A percentile compares a stretch with the other conserved stretches of the same genome.
Conservation (phyloP, 2,797 vertebrate species). For the Protosalanx chinensis region DNA sequence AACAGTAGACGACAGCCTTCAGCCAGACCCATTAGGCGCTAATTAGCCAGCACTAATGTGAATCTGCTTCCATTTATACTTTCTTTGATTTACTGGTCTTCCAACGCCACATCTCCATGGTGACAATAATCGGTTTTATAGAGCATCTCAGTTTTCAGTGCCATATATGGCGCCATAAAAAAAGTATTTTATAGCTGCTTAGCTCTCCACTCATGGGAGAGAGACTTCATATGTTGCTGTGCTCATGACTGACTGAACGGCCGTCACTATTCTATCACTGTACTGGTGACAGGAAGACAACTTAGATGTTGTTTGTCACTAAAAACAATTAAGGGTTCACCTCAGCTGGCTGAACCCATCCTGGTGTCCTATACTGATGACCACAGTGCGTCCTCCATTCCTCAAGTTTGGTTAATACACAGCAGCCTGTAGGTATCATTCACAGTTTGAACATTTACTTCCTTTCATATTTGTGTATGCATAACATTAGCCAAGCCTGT, state of each 20-base stretch:
- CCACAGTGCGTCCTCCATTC: too few relatives aligned
- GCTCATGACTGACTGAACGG: slow-evolving; percentile 10
- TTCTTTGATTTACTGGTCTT: slow-evolving; percentile 59
- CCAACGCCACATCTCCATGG: slow-evolving; percentile 55
- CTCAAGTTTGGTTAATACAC: too few relatives aligned
- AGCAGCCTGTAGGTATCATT: too few relatives aligned
- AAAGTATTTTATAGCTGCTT: slow-evolving; percentile 28
- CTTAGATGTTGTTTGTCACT: not conserved
- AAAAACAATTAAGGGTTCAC: not conserved
- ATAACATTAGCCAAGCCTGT: too few relatives aligned
- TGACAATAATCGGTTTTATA: slow-evolving; percentile 50
- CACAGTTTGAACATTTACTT: too few relatives aligned
- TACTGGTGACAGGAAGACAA: not conserved
- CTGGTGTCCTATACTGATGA: too few relatives aligned
- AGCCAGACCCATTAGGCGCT: slow-evolving; percentile 58
- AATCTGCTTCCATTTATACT: slow-evolving; percentile 64
- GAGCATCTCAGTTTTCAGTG: slow-evolving; percentile 35
- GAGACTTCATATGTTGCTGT: slow-evolving; percentile 15
- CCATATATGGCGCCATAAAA: slow-evolving; percentile 53
- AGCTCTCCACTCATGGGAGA: slow-evolving; percentile 35
- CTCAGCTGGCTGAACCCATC: not conserved
- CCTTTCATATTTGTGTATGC: too few relatives aligned
- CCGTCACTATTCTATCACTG: not conserved
- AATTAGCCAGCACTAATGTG: slow-evolving; percentile 74
- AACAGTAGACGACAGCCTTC: slow-evolving; percentile 40